Base-by-base conservation (phyloP, 2,113 vertebrate genomes). In the Callochromis pleurospilus region DNA sequence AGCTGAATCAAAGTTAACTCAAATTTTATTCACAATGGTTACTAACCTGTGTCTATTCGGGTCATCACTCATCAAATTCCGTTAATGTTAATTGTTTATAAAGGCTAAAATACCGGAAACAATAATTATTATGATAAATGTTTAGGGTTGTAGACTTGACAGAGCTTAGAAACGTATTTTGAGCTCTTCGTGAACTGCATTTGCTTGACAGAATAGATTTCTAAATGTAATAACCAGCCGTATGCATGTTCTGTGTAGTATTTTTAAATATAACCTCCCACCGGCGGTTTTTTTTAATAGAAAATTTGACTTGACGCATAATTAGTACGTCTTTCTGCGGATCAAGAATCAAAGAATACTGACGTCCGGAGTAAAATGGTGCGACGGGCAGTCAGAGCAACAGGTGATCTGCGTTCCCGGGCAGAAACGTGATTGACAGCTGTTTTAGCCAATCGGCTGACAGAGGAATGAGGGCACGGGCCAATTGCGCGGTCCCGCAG, bases 361-460 rank as follows among this genome's bases (percentile, higher is more conserved):
- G 70, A 75, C 42, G 42, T 47, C 42, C 42, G 24, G 42, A 31
- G 70, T 31, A 31, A 75, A 47, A 19, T 49, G 70, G 70, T 75
- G 6, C 0, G 70, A 47, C 9, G 2, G 68, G 24, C 68, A 47
- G 68, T 75, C 40, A 47, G 42, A 49, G 91, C 92, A 95, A 95
- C 95, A 95, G 95, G 95, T 95, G 93, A 94, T 91, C 86, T 51
- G 24, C 56, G 17, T 89, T 88, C 90, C 90, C 83, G 88, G 91
- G 80, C 62, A 17, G 36, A 38, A 7, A 4, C 10, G 15, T 80
- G 88, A 93, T 42, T 84, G 93, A 89, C 93, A 89, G 45, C 54
- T 13, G 9, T 2, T 1, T 38, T 1, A 31, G 33, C 94, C 92
- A 93, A 92, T 94, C 86, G 54, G 51, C 40, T 10, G 17, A 0